These are phyloP conservation scores for Wiebesia pumilae DNA, from an alignment of 1,140 invertebrate species.

Conservation along the genomic window DNA sequence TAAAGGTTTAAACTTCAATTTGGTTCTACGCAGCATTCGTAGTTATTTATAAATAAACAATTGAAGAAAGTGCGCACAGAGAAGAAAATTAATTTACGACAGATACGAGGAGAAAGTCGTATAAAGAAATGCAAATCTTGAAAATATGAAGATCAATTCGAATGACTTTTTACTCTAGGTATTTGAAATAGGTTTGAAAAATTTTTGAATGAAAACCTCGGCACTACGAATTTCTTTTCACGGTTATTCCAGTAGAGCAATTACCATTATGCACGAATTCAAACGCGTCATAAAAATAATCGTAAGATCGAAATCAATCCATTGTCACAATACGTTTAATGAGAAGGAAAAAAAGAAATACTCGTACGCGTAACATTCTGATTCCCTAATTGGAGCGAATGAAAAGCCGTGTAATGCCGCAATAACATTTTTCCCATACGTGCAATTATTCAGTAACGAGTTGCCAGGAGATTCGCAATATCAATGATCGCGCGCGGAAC, in stretches of 20 bases:
- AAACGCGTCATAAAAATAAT: not conserved
- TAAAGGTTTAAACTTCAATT: not conserved
- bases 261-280: too few relatives aligned
- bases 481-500: conserved; percentile 11
- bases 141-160: too few relatives aligned
- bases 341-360: not conserved
- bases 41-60: too few relatives aligned
- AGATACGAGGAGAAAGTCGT: too few relatives aligned
- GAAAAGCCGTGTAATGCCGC: not conserved
- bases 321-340: not conserved
- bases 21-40: not conserved
- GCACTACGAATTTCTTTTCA: not conserved
- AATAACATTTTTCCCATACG: conserved; percentile 30
- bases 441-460: conserved; percentile 45
- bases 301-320: conserved; percentile 23
- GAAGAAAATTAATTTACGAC: too few relatives aligned
- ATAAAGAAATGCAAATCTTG: too few relatives aligned
- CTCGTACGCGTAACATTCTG: not conserved
- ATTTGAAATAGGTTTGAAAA: too few relatives aligned
- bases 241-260: not conserved
- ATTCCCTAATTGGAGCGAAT: not conserved
- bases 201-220: too few relatives aligned
- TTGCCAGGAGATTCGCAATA: not conserved
- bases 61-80: too few relatives aligned
- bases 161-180: too few relatives aligned